Percentiles rank a stretch among this genome's conserved stretches.
Evolutionary conservation across 2,113 vertebrate species (phyloP).

Genomic region (Lanius ludovicianus): DNA sequence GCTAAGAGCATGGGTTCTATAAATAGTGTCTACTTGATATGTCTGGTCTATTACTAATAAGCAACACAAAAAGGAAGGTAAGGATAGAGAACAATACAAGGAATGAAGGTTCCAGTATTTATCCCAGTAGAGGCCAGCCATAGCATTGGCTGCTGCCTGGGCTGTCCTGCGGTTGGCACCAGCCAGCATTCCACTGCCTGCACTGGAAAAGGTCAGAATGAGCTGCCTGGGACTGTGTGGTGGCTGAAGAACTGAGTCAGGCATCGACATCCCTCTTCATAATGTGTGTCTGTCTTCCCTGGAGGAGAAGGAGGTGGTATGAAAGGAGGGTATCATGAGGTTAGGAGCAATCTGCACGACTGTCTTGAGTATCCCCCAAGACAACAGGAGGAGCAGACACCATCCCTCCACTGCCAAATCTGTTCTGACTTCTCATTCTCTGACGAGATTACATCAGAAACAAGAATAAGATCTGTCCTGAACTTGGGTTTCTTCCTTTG

Average conservation of each 20-base stretch:
- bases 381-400: background rate
- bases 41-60: background rate
- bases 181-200: background rate
- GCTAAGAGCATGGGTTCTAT: background rate
- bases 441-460: background rate
- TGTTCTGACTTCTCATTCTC: background rate
- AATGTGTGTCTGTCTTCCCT: background rate
- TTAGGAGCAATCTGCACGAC: background rate
- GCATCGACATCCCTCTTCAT: background rate
- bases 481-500: background rate
- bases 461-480: background rate
- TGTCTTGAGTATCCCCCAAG: background rate
- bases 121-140: background rate
- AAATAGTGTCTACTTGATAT: background rate
- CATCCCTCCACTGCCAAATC: background rate
- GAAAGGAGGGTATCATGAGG: background rate
- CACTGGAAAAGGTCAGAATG: background rate
- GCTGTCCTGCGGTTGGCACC: background rate
- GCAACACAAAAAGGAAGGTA: background rate
- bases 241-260: background rate
- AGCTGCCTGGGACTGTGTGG: background rate
- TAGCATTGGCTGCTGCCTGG: fast-evolving
- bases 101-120: background rate
- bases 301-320: background rate
- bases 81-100: background rate